Base-by-base conservation (phyloP, 1,140 invertebrate species). In the Parapsyche elsis region DNA sequence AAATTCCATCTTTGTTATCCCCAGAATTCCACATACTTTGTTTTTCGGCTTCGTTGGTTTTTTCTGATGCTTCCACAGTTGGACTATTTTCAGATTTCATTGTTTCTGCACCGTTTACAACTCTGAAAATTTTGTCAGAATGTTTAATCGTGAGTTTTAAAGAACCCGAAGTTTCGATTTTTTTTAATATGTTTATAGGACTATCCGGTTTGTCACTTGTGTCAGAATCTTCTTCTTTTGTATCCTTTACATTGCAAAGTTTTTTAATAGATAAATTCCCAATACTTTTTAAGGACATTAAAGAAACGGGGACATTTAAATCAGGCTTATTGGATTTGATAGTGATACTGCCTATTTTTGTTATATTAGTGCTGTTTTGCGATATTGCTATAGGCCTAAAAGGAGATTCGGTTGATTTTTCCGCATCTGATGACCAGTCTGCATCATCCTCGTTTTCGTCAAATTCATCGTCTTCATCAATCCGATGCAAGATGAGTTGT, bases 101-200 rank as follows among this genome's bases (percentile, higher is more conserved):
- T 14, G 0, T 49, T n/a, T 38, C 5, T 2, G 57, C 2, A 21
- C 77, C 77, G 16, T 78, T 81, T 2, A 81, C 46, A 1, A 83
- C 67, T 77, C 79, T 59, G 59, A 79, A 81, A 10, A 45, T 45
- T 46, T 83, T 80, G 19, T 59, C 77, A 23, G 23, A 57, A 30
- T 83, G 82, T 75, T 83, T 83, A 73, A 83, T 81, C 0, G 80
- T 83, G 4, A 83, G 49, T 23, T 75, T 80, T n/a, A 83, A 38
- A 12, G 81, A 49, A 9, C 81, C 79, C 1, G 79, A 53, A 2
- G 76, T 45, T 26, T 70, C 44, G 2, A 70, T 70, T 67, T 10
- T 73, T 44, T 64, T 67, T 4, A 26, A 38, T 38, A 38, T 16
- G 10, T 14, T 24, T n/a, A 38, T n/a, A 61, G 45, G 71, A n/a